Percentiles rank a stretch among this genome's conserved stretches.
Conservation (phyloP, 2,113 vertebrate species). For the Andinoacara biseriatus region DNA sequence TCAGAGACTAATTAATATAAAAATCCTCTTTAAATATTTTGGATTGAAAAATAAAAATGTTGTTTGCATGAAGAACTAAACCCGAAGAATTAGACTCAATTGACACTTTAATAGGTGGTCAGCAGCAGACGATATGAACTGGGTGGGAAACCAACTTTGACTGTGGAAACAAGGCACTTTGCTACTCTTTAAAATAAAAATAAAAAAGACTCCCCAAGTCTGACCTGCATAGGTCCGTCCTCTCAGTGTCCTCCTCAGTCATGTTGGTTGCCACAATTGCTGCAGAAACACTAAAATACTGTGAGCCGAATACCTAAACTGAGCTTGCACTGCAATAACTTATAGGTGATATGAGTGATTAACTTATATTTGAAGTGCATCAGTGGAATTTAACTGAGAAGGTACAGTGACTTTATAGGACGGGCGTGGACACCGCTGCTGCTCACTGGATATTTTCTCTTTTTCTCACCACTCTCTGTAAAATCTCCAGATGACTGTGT, state of each 20-base stretch:
- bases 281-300: neutral
- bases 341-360: neutral
- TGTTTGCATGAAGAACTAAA: neutral
- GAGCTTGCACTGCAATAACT: neutral
- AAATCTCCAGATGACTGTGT: neutral
- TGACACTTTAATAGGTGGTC: neutral
- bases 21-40: neutral
- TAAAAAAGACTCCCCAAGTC: neutral
- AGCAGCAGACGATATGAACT: no score
- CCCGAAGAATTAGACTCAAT: neutral
- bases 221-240: neutral
- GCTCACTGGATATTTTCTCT: neutral
- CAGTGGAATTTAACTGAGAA: neutral
- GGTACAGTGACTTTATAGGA: neutral
- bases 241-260: neutral
- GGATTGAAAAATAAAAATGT: neutral
- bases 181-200: no score
- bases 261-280: neutral
- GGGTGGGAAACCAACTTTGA: no score
- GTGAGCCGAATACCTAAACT: neutral
- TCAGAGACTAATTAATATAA: neutral
- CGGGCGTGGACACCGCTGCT: neutral
- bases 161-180: no score
- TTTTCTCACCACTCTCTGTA: neutral
- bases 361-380: neutral